A percentile compares a stretch with the other conserved stretches of the same genome.
These are phyloP conservation scores for Leucoma salicis DNA, from an alignment of 2,888 invertebrate genomes.

Conservation along the genomic window DNA sequence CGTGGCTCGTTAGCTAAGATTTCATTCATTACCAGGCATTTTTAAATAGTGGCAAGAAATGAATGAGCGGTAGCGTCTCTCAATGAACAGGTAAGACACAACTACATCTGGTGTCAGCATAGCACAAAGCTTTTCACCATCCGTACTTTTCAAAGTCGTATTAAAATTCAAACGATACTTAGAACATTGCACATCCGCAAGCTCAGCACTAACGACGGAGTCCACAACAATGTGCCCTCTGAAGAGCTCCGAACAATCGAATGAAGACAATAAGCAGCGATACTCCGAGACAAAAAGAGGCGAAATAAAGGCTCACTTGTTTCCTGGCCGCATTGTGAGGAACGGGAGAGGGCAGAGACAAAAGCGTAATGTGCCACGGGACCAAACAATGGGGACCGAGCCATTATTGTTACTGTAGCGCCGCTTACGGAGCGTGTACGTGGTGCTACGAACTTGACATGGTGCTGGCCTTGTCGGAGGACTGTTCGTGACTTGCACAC, in stretches of 20 bases:
- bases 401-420: conserved; percentile 81
- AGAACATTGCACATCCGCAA: conserved; percentile 77
- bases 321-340: conserved; percentile 83
- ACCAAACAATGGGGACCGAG: conserved; percentile 79
- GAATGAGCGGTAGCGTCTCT: too few species aligned
- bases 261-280: conserved; percentile 84
- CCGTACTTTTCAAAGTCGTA: conserved; percentile 53
- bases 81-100: too few species aligned
- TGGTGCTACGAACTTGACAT: conserved; percentile 76
- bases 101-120: background rate
- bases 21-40: too few species aligned
- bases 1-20: too few species aligned
- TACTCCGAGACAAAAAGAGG: conserved; percentile 84
- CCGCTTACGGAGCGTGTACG: conserved; percentile 74
- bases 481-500: conserved; percentile 26
- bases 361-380: conserved; percentile 82
- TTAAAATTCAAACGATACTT: conserved; percentile 75
- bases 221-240: conserved; percentile 82
- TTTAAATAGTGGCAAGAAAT: too few species aligned
- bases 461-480: conserved; percentile 52
- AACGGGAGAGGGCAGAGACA: conserved; percentile 82
- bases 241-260: conserved; percentile 83
- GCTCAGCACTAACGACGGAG: conserved; percentile 77
- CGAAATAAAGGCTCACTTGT: conserved; percentile 84
- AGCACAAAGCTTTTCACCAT: conserved; percentile 23